These are phyloP conservation scores for Nanger granti DNA, from an alignment of 2,113 vertebrate species.

Conservation along the genomic window DNA sequence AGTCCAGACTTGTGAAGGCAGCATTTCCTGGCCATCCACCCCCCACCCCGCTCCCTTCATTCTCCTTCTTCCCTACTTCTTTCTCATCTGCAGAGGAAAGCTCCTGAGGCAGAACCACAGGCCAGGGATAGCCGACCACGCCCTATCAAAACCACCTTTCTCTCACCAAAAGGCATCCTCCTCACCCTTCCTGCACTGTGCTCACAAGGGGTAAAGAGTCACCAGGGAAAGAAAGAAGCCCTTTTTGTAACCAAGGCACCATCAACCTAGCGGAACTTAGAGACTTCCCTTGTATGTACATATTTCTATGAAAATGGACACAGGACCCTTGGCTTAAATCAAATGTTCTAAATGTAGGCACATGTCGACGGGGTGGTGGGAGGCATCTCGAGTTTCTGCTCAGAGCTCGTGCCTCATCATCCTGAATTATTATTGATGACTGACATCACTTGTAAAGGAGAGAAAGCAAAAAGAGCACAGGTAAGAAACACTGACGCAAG, in stretches of 20 bases:
- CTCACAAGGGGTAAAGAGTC: background rate
- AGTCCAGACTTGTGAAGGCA: background rate
- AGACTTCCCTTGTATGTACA: too few species aligned
- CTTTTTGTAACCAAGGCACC: background rate
- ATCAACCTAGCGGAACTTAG: background rate
- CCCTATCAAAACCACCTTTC: background rate
- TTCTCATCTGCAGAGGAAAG: background rate
- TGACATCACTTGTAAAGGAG: background rate
- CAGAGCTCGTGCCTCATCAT: background rate
- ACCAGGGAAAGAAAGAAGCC: background rate
- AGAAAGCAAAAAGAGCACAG: background rate
- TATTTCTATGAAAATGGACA: background rate
- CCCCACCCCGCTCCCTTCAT: too few species aligned
- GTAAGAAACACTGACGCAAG: background rate
- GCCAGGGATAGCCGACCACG: background rate
- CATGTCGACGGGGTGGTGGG: accelerated
- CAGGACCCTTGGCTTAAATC: too few species aligned
- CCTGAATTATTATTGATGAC: accelerated
- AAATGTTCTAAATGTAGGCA: background rate
- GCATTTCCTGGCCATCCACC: background rate
- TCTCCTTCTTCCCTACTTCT: background rate
- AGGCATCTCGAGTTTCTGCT: too few species aligned
- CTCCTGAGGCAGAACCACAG: background rate
- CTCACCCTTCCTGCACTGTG: too few species aligned
- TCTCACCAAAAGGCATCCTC: background rate